Conservation (phyloP, 1,140 invertebrate genomes). For the Tetragnatha versicolor region DNA sequence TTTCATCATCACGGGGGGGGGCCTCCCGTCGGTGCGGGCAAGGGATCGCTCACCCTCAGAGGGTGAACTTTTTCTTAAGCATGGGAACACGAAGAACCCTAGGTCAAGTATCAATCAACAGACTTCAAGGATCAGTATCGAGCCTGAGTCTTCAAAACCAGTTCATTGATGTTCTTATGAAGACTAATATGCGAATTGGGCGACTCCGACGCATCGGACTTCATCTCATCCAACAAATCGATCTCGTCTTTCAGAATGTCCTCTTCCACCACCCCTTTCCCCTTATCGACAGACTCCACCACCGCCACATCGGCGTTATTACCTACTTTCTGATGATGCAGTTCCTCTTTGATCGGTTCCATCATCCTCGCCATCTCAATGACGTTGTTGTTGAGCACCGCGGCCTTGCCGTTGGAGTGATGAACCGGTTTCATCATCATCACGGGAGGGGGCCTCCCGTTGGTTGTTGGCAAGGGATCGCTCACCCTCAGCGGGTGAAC, state of each 20-base stretch:
- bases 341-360: slow-evolving; percentile 31
- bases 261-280: background rate
- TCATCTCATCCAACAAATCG: slow-evolving; percentile 42
- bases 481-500: slow-evolving; percentile 26
- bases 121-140: background rate
- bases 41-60: background rate
- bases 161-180: slow-evolving; percentile 39
- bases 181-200: slow-evolving; percentile 21
- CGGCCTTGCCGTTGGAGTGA: background rate
- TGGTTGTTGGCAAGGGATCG: slow-evolving; percentile 11
- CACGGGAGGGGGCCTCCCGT: background rate
- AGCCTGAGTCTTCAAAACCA: slow-evolving; percentile 29
- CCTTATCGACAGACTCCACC: background rate
- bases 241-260: slow-evolving; percentile 47
- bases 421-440: background rate
- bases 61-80: background rate
- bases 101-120: background rate
- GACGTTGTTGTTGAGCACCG: slow-evolving; percentile 10
- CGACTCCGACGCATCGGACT: slow-evolving; percentile 2
- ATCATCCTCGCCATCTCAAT: slow-evolving; percentile 10
- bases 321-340: background rate
- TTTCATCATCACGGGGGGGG: background rate
- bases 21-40: background rate
- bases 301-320: background rate
- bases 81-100: background rate